Conservation (phyloP, 2,797 vertebrate species). For the Calcarius lapponicus region DNA sequence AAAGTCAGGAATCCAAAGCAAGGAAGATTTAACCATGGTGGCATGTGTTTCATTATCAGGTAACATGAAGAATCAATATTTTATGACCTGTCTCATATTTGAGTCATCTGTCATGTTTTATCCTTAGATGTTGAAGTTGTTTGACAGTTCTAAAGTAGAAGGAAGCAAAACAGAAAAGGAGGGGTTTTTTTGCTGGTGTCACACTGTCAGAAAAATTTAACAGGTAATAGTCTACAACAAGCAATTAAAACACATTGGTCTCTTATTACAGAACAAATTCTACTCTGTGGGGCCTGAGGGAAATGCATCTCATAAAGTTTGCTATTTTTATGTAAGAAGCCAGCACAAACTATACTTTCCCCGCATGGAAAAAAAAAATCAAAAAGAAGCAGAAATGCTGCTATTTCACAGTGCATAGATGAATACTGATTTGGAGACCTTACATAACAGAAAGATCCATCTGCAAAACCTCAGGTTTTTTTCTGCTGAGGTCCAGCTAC, state of each 20-base stretch:
- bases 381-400: background rate
- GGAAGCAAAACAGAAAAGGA: slow-evolving; percentile 16
- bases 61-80: slow-evolving; percentile 35
- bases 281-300: background rate
- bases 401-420: background rate
- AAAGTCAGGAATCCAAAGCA: background rate
- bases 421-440: slow-evolving; percentile 13
- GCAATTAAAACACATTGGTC: slow-evolving; percentile 48
- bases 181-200: background rate
- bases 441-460: slow-evolving; percentile 2
- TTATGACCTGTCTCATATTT: slow-evolving; percentile 42
- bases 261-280: slow-evolving; percentile 20
- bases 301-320: slow-evolving; percentile 17
- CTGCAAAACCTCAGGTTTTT: background rate
- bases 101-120: slow-evolving; percentile 35
- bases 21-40: background rate
- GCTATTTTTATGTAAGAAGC: slow-evolving; percentile 4
- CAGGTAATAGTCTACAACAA: slow-evolving; percentile 7
- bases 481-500: background rate
- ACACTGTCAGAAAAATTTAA: slow-evolving; percentile 36
- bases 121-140: background rate
- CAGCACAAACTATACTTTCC: background rate
- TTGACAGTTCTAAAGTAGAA: slow-evolving; percentile 23
- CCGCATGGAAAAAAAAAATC: background rate
- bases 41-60: background rate